Evolutionary conservation across 2,797 vertebrate species (phyloP), one percentile per base, ranked within the genome.

Genomic region (Holocentrus rufus): DNA sequence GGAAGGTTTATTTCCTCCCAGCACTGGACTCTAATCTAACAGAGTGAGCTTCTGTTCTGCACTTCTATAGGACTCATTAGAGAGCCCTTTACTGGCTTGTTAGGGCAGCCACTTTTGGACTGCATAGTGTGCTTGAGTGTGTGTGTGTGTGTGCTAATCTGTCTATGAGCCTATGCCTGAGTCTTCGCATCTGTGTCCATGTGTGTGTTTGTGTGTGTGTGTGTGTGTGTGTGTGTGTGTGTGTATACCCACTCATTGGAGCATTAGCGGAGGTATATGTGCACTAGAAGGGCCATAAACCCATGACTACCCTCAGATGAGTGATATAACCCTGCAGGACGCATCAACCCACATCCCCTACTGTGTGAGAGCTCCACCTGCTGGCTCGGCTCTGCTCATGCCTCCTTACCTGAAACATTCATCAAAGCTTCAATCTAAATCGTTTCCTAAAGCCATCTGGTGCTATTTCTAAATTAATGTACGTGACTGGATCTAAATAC

Each of bases 361-460:
- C 76, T 89, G 79, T 86, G 75, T 73, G 76, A 86, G 80, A 90
- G 88, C 87, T 77, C 89, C 90, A 87, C 87, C 90, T 90, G 85
- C 86, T 88, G 91, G 88, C 72, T 67, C 65, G 42, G 56, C 57
- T 79, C 73, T 67, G 18, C 8, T 70, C 76, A 72, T 74, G 69
- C 53, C 67, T 73, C 65, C 20, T 77, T 75, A 82, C 81, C 87
- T 87, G 76, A 82, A 7, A 27, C 58, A 25, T 78, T 73, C 75
- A 69, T 87, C 80, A 79, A 78, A 77, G 69, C 75, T 62, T 0
- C 3, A 78, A 65, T 64, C 66, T 76, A 71, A 71, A 88, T 87
- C 69, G 77, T 71, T 78, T 80, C 64, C 53, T 63, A n/a, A 59
- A 73, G 63, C 79, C 82, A 82, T 87, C 87, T 85, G 74, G 39